These are phyloP conservation scores for Ovibos moschatus DNA, from an alignment of 2,113 vertebrate genomes.

Conservation along the genomic window DNA sequence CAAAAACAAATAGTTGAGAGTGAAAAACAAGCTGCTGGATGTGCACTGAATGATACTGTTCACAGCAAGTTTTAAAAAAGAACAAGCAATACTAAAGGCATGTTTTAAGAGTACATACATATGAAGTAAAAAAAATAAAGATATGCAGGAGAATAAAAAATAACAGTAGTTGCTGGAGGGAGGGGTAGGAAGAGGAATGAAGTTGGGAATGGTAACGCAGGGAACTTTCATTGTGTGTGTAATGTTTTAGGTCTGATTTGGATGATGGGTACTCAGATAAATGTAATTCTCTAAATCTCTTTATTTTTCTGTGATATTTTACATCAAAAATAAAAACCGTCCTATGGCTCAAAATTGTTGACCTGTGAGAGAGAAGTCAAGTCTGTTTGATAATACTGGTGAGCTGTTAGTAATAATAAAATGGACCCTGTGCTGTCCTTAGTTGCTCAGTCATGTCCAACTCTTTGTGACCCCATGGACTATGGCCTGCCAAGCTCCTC, in stretches of 20 bases:
- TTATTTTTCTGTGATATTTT: not conserved
- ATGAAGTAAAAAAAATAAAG: not conserved
- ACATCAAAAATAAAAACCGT: not conserved
- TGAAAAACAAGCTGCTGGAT: not conserved
- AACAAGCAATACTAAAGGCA: not conserved
- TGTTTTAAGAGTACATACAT: not conserved
- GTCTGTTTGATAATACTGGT: not conserved
- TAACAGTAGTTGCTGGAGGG: not conserved
- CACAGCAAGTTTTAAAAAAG: not conserved
- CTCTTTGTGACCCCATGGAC: not conserved
- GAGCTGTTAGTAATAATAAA: not conserved
- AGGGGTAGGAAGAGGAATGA: not conserved
- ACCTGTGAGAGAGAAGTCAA: not conserved
- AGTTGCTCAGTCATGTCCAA: not conserved
- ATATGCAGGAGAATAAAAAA: not conserved
- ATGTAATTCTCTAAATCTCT: not conserved
- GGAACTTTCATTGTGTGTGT: not conserved
- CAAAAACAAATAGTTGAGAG: not conserved
- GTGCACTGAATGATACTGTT: not conserved
- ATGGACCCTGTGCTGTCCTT: not conserved
- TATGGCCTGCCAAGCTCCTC: not conserved
- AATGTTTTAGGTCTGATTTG: not conserved
- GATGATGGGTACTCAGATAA: not conserved
- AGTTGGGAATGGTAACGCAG: not conserved
- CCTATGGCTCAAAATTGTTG: not conserved